Percentiles rank a stretch among this genome's conserved stretches.
Evolutionary conservation across 2,797 vertebrate species (phyloP).

Genomic region (Nannoperca australis): DNA sequence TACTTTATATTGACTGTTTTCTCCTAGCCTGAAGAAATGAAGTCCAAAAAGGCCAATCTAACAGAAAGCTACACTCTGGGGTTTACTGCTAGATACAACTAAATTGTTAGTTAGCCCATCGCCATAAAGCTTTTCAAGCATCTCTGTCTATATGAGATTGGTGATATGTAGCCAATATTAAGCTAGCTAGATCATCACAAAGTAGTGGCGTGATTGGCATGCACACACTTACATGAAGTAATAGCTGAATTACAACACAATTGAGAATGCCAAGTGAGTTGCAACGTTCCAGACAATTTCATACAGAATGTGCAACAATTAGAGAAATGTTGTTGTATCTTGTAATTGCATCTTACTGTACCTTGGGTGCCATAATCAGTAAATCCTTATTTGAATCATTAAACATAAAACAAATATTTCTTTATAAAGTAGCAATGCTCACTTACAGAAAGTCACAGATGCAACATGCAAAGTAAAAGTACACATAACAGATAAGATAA

Average conservation of each 20-base stretch:
- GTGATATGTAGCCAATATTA: not conserved
- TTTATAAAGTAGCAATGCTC: not conserved
- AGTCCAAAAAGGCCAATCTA: constrained; percentile 41
- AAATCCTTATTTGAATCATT: not conserved
- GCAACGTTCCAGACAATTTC: not conserved
- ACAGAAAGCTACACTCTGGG: constrained; percentile 53
- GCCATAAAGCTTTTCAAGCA: constrained; percentile 13
- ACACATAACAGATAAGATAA: not conserved
- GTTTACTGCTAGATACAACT: not conserved
- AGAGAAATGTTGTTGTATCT: no score
- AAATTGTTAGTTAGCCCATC: not conserved
- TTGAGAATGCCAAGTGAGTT: not conserved
- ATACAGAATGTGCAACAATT: not conserved
- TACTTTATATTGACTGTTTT: constrained; percentile 82
- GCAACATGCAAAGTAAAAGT: no score
- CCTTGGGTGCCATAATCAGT: not conserved
- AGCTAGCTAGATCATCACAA: not conserved
- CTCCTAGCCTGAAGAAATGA: constrained; percentile 53
- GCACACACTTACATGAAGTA: not conserved
- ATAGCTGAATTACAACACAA: not conserved
- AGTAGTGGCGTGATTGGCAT: not conserved
- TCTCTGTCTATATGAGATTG: constrained; percentile 4
- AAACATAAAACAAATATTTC: not conserved
- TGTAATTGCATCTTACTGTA: not conserved
- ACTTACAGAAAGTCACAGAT: not conserved